Conservation (phyloP, 2,797 vertebrate species). For the Anguilla obscura region DNA sequence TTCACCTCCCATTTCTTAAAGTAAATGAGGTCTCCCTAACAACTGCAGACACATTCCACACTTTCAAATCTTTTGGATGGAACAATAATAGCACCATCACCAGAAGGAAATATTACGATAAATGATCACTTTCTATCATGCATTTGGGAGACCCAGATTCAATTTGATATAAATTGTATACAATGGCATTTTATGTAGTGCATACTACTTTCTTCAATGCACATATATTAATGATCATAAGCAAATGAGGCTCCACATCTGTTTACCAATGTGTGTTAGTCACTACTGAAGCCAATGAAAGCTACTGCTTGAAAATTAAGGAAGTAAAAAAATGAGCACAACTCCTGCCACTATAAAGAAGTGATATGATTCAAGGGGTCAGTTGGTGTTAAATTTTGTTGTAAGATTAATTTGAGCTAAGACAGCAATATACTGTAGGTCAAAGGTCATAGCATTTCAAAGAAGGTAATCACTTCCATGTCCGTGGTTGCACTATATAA, state of each 20-base stretch:
- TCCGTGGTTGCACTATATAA: background rate
- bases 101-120: background rate
- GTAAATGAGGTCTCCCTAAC: no score
- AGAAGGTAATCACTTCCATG: background rate
- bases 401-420: background rate
- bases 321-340: background rate
- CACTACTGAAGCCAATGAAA: constrained; percentile 19
- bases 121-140: background rate
- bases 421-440: background rate
- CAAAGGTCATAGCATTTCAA: background rate
- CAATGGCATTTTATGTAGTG: background rate
- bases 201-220: constrained; percentile 7
- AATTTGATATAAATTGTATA: no score
- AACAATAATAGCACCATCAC: background rate
- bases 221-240: constrained; percentile 23
- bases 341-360: background rate
- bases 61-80: constrained; percentile 1
- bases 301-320: background rate
- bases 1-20: background rate
- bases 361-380: background rate
- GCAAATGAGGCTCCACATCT: constrained; percentile 30
- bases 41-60: no score
- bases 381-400: background rate
- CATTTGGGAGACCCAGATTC: background rate
- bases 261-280: constrained; percentile 33